A percentile compares a stretch with the other conserved stretches of the same genome.
phyloP scores from a whole-genome alignment of 2,888 invertebrate genomes.

The Odontothrips loti region DNA sequence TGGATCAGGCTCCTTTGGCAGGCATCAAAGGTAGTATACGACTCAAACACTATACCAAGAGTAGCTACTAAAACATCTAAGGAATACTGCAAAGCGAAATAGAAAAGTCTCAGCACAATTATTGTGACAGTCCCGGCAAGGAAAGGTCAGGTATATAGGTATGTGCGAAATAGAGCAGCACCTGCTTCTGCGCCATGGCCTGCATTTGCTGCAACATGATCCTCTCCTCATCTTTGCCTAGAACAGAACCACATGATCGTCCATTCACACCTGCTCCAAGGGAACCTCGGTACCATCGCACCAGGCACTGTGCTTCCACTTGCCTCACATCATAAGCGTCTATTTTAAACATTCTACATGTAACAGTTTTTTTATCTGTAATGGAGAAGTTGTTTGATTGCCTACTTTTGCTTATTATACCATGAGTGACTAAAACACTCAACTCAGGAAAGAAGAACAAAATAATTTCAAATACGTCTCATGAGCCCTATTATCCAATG shows the following conservation, averaged over 20 bases:
- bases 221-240: constrained; percentile 93
- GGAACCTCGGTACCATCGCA: too few relatives aligned
- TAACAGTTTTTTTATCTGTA: constrained; percentile 20
- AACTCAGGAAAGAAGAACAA: constrained; percentile 28
- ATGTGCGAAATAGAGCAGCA: constrained; percentile 45
- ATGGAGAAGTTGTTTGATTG: constrained; percentile 22
- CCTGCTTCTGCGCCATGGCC: constrained; percentile 95
- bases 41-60: too few relatives aligned
- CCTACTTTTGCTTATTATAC: neutral
- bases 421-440: neutral
- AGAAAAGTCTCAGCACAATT: neutral
- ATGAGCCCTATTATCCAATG: constrained; percentile 31
- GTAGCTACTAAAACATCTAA: neutral
- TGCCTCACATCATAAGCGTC: too few relatives aligned
- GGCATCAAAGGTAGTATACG: too few relatives aligned
- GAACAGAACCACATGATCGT: constrained; percentile 48
- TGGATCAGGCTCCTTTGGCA: too few relatives aligned
- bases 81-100: neutral
- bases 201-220: constrained; percentile 97
- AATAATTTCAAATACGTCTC: constrained; percentile 32
- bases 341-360: neutral
- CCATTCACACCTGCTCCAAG: neutral
- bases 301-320: too few relatives aligned
- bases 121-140: neutral
- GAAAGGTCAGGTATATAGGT: neutral